Percentiles rank a stretch among this genome's conserved stretches.
phyloP scores from a whole-genome alignment of 2,113 vertebrate species.

The chimpanzee (Pan troglodytes) region NHGRI_mPanTro3-v2.1_pri NC_072421.2:65290001-65290500 shows the following conservation, averaged over 20 bases:
- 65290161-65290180: neutral
- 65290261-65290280: neutral
- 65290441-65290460: neutral
- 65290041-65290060: neutral
- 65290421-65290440: neutral
- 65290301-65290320: neutral
- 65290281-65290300: neutral
- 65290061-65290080: neutral
- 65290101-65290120: neutral
- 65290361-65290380: neutral
- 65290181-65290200: neutral
- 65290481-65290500: neutral
- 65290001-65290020: neutral
- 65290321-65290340: neutral
- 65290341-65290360: neutral
- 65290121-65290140: constrained; percentile 23
- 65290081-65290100: neutral
- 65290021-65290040: constrained; percentile 21
- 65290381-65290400: neutral
- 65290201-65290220: neutral
- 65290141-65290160: neutral
- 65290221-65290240: neutral
- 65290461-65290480: neutral
- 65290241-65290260: neutral
- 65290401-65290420: neutral